Evolutionary conservation across 2,797 vertebrate genomes (phyloP), one percentile per base, ranked within the genome.

Genomic region (Peromyscus aztecus): DNA sequence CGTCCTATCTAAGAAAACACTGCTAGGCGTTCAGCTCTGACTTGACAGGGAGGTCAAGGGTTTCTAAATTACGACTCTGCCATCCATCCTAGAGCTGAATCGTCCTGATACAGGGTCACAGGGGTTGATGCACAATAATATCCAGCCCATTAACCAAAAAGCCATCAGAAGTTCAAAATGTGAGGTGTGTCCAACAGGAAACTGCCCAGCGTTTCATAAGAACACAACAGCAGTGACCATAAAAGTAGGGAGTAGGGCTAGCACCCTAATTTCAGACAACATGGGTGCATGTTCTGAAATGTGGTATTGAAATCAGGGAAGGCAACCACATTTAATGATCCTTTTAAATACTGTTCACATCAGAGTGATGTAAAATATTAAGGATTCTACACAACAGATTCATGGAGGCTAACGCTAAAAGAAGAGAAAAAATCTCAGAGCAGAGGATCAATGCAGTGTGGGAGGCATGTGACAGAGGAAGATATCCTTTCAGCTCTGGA

Each of bases 91-190:
- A 17, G 73, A 71, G 23, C n/a, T 52, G 49, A 92, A 63, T 40
- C 81, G 14, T 96, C 95, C 55, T 96, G 75, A 96, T 65, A 49
- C 4, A 24, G 61, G 85, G 73, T 93, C 49, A n/a, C 65, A 49
- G 27, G 43, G 82, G 55, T 77, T 71, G 11, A 96, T 83, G 71
- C 37, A 91, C n/a, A 97, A 8, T 90, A 94, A 97, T 87, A 94
- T 37, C 65, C 67, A 91, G 69, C 31, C 55, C 76, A 57, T 95
- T 88, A 96, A 85, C 3, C 65, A 65, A 95, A 95, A 96, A 92
- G 43, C 59, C 49, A 82, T 75, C 94, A 78, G 31, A 95, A 94
- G 93, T 61, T 85, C 71, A 80, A 90, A 97, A 92, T 95, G 76
- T 84, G 89, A 95, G 73, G 7, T 55, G 91, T 49, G 6, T 27